Conservation (phyloP, 2,113 vertebrate species). For the Clinocottus analis region DNA sequence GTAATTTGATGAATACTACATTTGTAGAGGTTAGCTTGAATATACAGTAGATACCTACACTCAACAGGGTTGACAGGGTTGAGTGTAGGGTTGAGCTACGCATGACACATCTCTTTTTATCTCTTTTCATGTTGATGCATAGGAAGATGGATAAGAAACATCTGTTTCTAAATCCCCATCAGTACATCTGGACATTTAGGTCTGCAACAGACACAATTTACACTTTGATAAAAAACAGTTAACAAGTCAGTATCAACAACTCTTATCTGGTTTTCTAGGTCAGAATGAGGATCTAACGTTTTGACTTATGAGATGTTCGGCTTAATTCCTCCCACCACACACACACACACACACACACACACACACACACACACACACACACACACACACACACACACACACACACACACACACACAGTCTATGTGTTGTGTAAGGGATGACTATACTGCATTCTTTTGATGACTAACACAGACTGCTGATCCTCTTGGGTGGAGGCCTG, state of each 20-base stretch:
- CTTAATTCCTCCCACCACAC: no score
- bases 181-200: no score
- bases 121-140: conserved; percentile 2
- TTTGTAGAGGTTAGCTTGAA: background rate
- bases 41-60: background rate
- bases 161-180: conserved; percentile 26
- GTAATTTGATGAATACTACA: background rate
- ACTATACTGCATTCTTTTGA: conserved; percentile 60
- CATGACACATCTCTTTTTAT: no score
- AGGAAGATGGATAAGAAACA: conserved; percentile 8
- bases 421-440: conserved; percentile 59
- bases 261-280: conserved; percentile 61
- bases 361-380: conserved; percentile 21
- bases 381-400: background rate
- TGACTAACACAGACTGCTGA: conserved; percentile 64
- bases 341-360: background rate
- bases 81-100: no score
- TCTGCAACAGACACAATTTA: no score
- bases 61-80: no score
- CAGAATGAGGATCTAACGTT: conserved; percentile 53
- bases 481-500: conserved; percentile 39
- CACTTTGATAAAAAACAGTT: no score
- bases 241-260: conserved; percentile 34
- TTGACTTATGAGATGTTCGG: no score
- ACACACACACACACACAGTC: conserved; percentile 19